A percentile compares a stretch with the other conserved stretches of the same genome.
phyloP scores from a whole-genome alignment of 2,797 vertebrate genomes.

The Gambelia wislizenii region DNA sequence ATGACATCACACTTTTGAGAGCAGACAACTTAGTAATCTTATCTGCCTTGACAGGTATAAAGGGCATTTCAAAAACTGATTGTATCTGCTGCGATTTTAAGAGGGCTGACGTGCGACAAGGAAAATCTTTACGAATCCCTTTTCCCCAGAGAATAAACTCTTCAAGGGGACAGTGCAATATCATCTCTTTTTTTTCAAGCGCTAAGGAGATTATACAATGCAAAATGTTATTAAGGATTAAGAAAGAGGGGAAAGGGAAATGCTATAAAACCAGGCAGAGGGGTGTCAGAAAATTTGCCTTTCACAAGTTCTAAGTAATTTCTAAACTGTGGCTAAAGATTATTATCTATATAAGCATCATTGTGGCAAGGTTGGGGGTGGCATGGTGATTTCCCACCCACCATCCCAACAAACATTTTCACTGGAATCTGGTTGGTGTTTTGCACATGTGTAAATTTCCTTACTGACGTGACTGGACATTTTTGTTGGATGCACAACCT shows the following conservation, averaged over 20 bases:
- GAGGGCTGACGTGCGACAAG: conserved; percentile 64
- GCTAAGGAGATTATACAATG: conserved; percentile 37
- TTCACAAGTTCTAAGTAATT: background rate
- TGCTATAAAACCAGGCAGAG: background rate
- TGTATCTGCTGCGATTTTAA: conserved; percentile 71
- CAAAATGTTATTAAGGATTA: conserved; percentile 51
- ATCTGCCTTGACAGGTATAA: conserved; percentile 76
- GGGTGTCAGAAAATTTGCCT: background rate
- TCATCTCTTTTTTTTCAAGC: conserved; percentile 7
- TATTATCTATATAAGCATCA: background rate
- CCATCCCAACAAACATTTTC: background rate
- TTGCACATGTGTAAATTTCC: too few species aligned
- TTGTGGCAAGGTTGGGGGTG: background rate
- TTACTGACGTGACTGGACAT: too few species aligned
- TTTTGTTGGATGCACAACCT: too few species aligned
- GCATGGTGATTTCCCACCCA: background rate
- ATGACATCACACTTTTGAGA: conserved; percentile 76
- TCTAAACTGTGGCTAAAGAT: background rate
- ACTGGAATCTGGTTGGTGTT: too few species aligned
- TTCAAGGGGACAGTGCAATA: conserved; percentile 56
- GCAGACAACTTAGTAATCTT: conserved; percentile 73
- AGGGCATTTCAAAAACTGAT: conserved; percentile 76
- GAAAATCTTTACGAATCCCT: conserved; percentile 63
- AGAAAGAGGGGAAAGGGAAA: background rate
- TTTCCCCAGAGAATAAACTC: conserved; percentile 53